These are phyloP conservation scores for Oligia fasciuncula DNA, from an alignment of 2,888 invertebrate species.

Conservation along the genomic window DNA sequence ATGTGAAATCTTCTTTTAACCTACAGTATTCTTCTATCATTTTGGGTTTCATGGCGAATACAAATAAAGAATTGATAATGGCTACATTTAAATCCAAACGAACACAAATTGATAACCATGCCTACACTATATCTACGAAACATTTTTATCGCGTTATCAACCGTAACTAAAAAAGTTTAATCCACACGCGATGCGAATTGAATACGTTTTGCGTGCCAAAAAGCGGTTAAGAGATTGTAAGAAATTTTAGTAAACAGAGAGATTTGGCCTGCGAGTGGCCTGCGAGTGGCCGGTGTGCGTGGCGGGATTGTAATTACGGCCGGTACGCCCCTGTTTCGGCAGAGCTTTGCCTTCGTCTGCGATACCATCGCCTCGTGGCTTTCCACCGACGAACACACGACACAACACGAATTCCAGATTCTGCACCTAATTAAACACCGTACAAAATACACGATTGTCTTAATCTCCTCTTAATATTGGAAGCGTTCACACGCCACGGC, in stretches of 20 bases:
- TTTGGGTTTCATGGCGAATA: conserved; percentile 59
- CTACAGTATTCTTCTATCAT: conserved; percentile 50
- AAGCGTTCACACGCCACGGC: conserved; percentile 79
- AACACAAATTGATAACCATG: conserved; percentile 73
- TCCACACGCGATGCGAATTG: conserved; percentile 83
- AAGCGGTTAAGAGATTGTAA: conserved; percentile 82
- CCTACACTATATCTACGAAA: conserved; percentile 70
- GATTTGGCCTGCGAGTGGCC: conserved; percentile 74
- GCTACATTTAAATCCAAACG: conserved; percentile 70
- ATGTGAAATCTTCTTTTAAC: conserved; percentile 51
- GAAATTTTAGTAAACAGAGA: conserved; percentile 84
- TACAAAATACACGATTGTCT: conserved; percentile 70
- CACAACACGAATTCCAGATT: conserved; percentile 77
- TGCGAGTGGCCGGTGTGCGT: conserved; percentile 73
- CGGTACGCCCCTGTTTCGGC: conserved; percentile 82
- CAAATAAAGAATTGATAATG: conserved; percentile 65
- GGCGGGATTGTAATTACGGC: conserved; percentile 83
- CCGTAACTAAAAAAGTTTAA: conserved; percentile 81
- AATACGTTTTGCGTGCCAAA: conserved; percentile 85
- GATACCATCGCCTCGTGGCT: conserved; percentile 80
- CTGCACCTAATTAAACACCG: conserved; percentile 84
- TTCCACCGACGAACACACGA: conserved; percentile 73
- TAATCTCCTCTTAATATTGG: conserved; percentile 68
- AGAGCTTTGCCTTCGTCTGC: conserved; percentile 75
- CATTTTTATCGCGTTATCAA: conserved; percentile 76